Evolutionary conservation across 35 echinoderm and acorn worm species (phyloP).

Genomic region (Ptychodera flava): DNA sequence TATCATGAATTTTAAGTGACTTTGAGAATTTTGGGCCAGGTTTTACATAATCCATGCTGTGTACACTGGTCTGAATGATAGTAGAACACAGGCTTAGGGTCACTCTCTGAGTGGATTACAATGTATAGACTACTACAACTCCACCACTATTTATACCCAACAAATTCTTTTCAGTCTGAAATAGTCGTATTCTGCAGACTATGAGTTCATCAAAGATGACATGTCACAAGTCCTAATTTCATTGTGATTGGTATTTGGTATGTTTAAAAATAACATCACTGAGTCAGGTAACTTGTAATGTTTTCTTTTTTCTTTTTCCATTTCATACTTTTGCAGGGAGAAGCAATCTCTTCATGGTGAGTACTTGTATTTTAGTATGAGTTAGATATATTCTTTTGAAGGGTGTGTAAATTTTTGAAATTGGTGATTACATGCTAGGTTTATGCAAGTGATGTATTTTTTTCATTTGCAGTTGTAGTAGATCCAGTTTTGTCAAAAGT

Average conservation of each 20-base stretch:
- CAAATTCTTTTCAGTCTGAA: too few species aligned
- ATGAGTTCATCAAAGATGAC: too few species aligned
- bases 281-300: neutral
- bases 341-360: slow-evolving; percentile 39
- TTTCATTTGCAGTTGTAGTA: slow-evolving; percentile 70
- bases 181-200: too few species aligned
- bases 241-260: neutral
- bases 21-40: too few species aligned
- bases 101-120: too few species aligned
- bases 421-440: neutral
- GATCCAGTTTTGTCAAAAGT: slow-evolving; percentile 67
- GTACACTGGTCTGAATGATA: too few species aligned
- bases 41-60: too few species aligned
- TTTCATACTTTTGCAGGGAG: slow-evolving; percentile 3
- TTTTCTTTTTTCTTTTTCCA: neutral
- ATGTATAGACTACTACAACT: too few species aligned
- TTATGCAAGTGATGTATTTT: neutral
- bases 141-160: too few species aligned
- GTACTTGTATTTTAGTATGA: neutral
- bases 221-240: too few species aligned
- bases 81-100: too few species aligned
- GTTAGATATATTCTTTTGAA: neutral
- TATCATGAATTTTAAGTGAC: too few species aligned
- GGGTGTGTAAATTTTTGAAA: neutral
- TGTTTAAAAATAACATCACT: neutral